Evolutionary conservation across 2,888 invertebrate species (phyloP), one percentile per base, ranked within the genome.

Genomic region (Rhaphigaster nebulosa): DNA sequence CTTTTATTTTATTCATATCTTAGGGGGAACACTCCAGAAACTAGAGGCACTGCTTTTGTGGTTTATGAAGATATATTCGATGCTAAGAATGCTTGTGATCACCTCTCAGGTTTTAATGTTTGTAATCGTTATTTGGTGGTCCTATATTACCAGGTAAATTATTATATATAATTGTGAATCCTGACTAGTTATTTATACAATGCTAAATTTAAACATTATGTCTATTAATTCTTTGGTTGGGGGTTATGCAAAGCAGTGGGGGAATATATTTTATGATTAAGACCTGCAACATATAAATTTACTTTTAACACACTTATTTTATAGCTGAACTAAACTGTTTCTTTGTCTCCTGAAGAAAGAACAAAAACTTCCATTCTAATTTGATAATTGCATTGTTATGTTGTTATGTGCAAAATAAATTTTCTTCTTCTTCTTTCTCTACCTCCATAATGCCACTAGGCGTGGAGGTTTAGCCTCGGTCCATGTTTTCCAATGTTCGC

Each of bases 11-110:
- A 26, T 50, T 65, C 13, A 15, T 45, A 26, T 65, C 13, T 38
- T 94, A 98, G 97, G 56, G 99, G 99, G 0, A 99, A 99, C 93
- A 99, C 99, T 45, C 97, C 99, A 26, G 99, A 99, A 94, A 98
- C 99, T 0, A 96, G 98, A 94, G 99, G 99, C 90, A 99, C 99
- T 56, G 99, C 99, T 34, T 99, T 99, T 95, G 99, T 99, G 88
- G 98, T 99, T 0, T 99, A 99, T 94, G 99, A 99, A 94, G 99
- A 99, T 93, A 99, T 99, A 93, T 99, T 99, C 95, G 99, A 99
- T 95, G 99, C 99, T 0, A 99, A 99, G 94, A 99, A 99, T 95
- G 99, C 99, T 8, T 99, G 99, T 94, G 99, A 99, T 94, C 99
- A 99, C 94, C 95, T 99, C 90, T 99, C 99, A 90, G 99, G 99